phyloP scores from a whole-genome alignment of 2,888 invertebrate species.

The Cephalotes varians region DNA sequence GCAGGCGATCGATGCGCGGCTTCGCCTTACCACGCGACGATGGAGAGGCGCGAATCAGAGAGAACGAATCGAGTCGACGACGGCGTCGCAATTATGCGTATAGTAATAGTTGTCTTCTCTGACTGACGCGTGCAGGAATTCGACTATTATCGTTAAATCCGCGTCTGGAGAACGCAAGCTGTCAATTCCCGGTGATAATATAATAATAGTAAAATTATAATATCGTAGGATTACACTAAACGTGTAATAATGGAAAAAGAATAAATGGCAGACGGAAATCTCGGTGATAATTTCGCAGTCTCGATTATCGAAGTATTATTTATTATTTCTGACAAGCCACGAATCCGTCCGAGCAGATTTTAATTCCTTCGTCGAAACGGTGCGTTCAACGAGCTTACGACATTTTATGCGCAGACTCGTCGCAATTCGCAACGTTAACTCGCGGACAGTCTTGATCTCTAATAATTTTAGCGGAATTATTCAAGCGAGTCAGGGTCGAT shows the following conservation, averaged over 20 bases:
- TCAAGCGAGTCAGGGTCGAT: no score
- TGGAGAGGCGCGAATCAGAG: neutral
- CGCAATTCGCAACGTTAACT: no score
- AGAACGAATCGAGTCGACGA: slow-evolving; percentile 5
- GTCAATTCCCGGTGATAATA: neutral
- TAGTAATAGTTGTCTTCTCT: slow-evolving; percentile 7
- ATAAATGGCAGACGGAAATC: neutral
- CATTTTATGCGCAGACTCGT: no score
- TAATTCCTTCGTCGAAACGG: neutral
- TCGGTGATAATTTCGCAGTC: neutral
- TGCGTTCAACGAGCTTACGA: neutral
- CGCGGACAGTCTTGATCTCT: no score
- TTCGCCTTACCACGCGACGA: slow-evolving; percentile 21
- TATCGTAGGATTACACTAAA: neutral
- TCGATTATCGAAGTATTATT: neutral
- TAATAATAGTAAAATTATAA: neutral
- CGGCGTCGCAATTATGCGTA: slow-evolving; percentile 22
- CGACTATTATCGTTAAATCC: slow-evolving; percentile 4
- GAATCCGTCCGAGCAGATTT: neutral
- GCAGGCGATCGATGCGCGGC: slow-evolving; percentile 37
- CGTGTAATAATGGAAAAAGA: neutral
- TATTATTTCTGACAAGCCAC: neutral
- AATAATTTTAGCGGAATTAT: neutral
- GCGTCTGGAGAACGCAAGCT: neutral
- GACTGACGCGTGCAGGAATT: slow-evolving; percentile 25